phyloP scores from a whole-genome alignment of 2,797 vertebrate genomes.

The Danio tinwini region DNA sequence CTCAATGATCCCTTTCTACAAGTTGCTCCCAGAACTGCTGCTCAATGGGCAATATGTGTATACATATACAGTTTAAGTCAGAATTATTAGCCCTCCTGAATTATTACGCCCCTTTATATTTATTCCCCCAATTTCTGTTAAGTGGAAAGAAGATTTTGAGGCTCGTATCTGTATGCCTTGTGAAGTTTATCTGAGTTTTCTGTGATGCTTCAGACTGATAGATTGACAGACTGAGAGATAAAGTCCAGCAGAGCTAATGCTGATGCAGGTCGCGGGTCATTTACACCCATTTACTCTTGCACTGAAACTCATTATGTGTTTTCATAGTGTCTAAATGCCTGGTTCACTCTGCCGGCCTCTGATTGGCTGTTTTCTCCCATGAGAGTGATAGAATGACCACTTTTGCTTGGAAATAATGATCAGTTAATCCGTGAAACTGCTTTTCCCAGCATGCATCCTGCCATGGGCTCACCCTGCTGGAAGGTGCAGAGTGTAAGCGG shows the following conservation, averaged over 20 bases:
- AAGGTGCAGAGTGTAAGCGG: background rate
- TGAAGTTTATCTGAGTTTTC: background rate
- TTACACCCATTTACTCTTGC: background rate
- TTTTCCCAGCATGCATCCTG: constrained; percentile 50
- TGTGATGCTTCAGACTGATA: background rate
- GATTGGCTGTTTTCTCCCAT: constrained; percentile 36
- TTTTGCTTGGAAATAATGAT: constrained; percentile 66
- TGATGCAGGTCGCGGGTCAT: background rate
- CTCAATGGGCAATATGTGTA: background rate
- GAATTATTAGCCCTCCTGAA: too few relatives aligned
- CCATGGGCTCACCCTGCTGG: constrained; percentile 46
- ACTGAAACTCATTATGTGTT: background rate
- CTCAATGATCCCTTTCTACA: background rate
- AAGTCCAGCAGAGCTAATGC: constrained; percentile 13
- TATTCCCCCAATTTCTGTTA: too few relatives aligned
- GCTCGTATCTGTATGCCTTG: too few relatives aligned
- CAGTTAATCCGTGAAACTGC: constrained; percentile 72
- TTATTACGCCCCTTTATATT: too few relatives aligned
- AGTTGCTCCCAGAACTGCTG: background rate
- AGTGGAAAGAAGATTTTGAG: too few relatives aligned
- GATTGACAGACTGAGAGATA: background rate
- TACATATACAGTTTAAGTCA: background rate
- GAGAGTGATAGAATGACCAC: constrained; percentile 64
- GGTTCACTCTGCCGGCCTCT: background rate
- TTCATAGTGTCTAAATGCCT: background rate